Conservation (phyloP, 2,113 vertebrate genomes). For the Proterorhinus semilunaris region DNA sequence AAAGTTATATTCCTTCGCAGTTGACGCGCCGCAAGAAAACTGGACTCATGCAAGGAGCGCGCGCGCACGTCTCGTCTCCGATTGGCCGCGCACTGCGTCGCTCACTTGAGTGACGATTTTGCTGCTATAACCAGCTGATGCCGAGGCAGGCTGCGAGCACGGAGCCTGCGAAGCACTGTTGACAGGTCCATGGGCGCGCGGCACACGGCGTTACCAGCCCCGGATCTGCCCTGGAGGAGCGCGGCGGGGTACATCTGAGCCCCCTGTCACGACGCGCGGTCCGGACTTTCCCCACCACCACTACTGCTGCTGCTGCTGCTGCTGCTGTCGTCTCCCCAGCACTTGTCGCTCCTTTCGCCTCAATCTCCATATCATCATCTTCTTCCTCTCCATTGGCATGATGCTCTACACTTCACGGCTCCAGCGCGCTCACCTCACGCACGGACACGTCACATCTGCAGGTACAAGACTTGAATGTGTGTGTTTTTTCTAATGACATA, state of each 20-base stretch:
- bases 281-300: slow-evolving; percentile 13
- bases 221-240: slow-evolving; percentile 10
- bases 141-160: slow-evolving; percentile 55
- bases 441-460: slow-evolving; percentile 51
- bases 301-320: slow-evolving; percentile 52
- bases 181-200: slow-evolving; percentile 59
- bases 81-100: slow-evolving; percentile 64
- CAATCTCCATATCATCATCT: slow-evolving; percentile 41
- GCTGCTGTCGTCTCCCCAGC: slow-evolving; percentile 53
- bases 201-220: slow-evolving; percentile 28
- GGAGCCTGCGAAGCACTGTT: slow-evolving; percentile 58
- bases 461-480: slow-evolving; percentile 34
- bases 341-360: slow-evolving; percentile 53
- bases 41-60: slow-evolving; percentile 42
- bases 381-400: slow-evolving; percentile 56
- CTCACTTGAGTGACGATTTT: slow-evolving; percentile 57
- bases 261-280: slow-evolving; percentile 61
- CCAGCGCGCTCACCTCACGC: slow-evolving; percentile 40
- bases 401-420: slow-evolving; percentile 44
- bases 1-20: slow-evolving; percentile 52
- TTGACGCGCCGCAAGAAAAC: slow-evolving; percentile 17
- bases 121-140: slow-evolving; percentile 67
- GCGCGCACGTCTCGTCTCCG: slow-evolving; percentile 42
- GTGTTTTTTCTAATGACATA: background rate
- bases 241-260: slow-evolving; percentile 61